A percentile compares a stretch with the other conserved stretches of the same genome.
phyloP scores from a whole-genome alignment of 2,113 vertebrate genomes.

The Hyaena hyaena region DNA sequence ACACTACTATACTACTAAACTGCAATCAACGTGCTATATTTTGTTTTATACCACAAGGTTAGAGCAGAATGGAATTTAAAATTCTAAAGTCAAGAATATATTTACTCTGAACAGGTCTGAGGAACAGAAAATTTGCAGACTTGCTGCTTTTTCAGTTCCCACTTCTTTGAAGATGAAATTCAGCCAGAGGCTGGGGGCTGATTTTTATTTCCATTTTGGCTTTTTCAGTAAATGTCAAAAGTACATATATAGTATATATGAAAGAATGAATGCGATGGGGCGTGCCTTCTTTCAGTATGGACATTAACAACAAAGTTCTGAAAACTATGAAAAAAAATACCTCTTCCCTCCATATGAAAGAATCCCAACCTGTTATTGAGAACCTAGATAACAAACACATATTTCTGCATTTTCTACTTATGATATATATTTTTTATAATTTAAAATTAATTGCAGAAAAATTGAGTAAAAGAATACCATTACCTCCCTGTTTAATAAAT shows the following conservation, averaged over 20 bases:
- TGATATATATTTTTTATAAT: neutral
- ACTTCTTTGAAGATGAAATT: constrained; percentile 63
- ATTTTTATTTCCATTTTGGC: constrained; percentile 25
- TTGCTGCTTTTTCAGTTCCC: neutral
- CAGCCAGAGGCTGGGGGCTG: neutral
- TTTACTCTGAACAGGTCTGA: neutral
- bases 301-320: neutral
- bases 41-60: neutral
- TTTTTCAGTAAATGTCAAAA: neutral
- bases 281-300: neutral
- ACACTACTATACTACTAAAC: neutral
- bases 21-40: neutral
- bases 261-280: neutral
- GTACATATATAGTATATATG: neutral
- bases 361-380: neutral
- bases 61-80: constrained; percentile 13
- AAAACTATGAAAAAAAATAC: neutral
- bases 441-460: neutral
- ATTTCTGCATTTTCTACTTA: neutral
- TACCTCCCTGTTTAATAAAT: neutral
- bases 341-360: neutral
- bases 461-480: neutral
- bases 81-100: neutral
- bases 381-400: neutral
- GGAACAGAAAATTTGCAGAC: constrained; percentile 61